Evolutionary conservation across 2,888 invertebrate genomes (phyloP), one percentile per base, ranked within the genome.

Genomic region (Nezara viridula): DNA sequence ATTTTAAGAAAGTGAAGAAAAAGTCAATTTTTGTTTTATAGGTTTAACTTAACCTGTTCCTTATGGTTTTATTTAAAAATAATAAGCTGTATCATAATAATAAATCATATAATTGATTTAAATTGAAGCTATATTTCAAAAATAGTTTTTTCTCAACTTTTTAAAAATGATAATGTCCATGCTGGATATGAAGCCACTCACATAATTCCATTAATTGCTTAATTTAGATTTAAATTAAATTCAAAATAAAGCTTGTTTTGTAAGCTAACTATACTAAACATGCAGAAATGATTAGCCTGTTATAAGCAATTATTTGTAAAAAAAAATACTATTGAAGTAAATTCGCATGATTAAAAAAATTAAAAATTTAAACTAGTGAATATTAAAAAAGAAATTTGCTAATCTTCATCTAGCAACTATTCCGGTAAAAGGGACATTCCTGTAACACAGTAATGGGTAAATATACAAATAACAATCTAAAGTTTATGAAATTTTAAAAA

Each of bases 361-460:
- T 77, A 37, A 37, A 40, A 77, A 77, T 44, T 77, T 40, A n/a
- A 81, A 44, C 40, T 81, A 81, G 40, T 81, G 81, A 81, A 44
- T 44, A 73, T 73, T 73, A 37, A 81, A 81, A 44, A 44, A 81
- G 1, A 81, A 81, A 81, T 81, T 81, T 81, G 81, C 81, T 81
- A 81, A 81, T 81, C 81, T 81, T 44, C 81, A 81, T 40, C 81
- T 81, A 81, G 81, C n/a, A 81, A 81, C 81, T 81, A 81, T 81
- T 81, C 81, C 81, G 44, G 44, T 66, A 88, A 66, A 27, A 88
- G 88, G 88, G 66, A 55, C 66, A 88, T 88, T 73, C 27, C 88
- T 88, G 66, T 66, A 88, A 88, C 88, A 88, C 88, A 88, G 88
- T 73, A 88, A 88, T 88, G 88, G 88, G 88, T 55, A 86, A 86